A percentile compares a stretch with the other conserved stretches of the same genome.
Conservation (phyloP, 2,888 invertebrate genomes). For the Drosophila tanythrix region DNA sequence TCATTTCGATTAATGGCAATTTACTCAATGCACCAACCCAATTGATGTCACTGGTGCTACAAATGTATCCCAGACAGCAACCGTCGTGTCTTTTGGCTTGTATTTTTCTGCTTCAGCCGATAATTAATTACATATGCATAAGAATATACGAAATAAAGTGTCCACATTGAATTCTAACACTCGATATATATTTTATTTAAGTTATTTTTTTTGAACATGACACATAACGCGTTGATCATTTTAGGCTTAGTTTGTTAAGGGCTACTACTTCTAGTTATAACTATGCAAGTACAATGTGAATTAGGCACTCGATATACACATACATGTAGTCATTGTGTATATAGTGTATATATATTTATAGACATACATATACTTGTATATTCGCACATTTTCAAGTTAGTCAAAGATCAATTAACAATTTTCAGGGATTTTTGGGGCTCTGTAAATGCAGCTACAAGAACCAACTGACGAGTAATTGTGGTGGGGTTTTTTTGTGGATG, state of each 20-base stretch:
- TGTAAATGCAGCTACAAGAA: constrained; percentile 41
- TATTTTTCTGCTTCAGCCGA: neutral
- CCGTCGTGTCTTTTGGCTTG: neutral
- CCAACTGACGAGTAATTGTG: constrained; percentile 12
- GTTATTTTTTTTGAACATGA: constrained; percentile 52
- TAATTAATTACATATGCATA: neutral
- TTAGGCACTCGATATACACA: constrained; percentile 45
- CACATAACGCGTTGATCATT: constrained; percentile 62
- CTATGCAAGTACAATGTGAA: constrained; percentile 64
- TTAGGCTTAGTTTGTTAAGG: constrained; percentile 58
- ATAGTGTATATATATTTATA: neutral
- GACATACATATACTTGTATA: constrained; percentile 16
- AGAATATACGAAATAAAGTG: neutral
- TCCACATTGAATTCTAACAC: constrained; percentile 22
- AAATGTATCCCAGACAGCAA: neutral
- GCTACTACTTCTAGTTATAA: constrained; percentile 54
- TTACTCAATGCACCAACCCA: neutral
- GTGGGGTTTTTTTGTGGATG: constrained; percentile 5
- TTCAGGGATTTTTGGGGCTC: constrained; percentile 12
- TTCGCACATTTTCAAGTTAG: constrained; percentile 36
- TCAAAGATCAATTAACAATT: constrained; percentile 40
- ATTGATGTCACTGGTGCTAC: neutral
- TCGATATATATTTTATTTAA: constrained; percentile 46
- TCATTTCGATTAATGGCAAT: neutral
- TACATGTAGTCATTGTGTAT: neutral